Conservation (phyloP, 1,140 invertebrate genomes). For the Meloidogyne exigua region DNA sequence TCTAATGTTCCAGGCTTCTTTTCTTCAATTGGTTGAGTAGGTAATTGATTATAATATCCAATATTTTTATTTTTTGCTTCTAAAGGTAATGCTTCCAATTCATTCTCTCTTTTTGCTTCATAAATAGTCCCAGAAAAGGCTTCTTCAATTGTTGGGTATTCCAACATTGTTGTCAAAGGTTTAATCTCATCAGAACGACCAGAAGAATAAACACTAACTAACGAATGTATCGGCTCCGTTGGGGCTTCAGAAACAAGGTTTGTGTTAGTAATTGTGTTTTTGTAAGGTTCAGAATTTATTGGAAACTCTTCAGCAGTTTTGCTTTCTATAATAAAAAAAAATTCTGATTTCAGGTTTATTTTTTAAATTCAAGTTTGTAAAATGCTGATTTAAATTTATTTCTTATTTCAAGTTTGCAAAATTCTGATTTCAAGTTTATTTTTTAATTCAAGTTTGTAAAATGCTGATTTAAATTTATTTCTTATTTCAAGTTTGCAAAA, state of each 20-base stretch:
- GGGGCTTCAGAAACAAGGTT: constrained; percentile 5
- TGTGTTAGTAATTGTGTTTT: constrained; percentile 22
- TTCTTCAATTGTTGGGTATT: not conserved
- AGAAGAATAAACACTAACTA: constrained; percentile 25
- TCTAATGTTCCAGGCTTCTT: constrained; percentile 6
- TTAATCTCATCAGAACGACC: constrained; percentile 34
- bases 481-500: no score
- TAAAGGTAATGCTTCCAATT: not conserved
- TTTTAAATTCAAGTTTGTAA: no score
- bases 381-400: no score
- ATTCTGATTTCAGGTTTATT: no score
- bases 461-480: no score
- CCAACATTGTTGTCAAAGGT: not conserved
- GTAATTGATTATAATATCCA: not conserved
- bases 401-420: no score
- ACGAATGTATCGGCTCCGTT: constrained; percentile 7
- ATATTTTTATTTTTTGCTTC: not conserved
- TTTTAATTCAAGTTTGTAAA: no score
- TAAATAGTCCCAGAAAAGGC: constrained; percentile 12
- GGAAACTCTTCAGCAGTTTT: constrained; percentile 26
- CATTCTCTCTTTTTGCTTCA: not conserved
- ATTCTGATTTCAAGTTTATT: no score
- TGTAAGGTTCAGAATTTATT: constrained; percentile 6
- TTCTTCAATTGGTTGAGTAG: not conserved
- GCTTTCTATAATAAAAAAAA: not conserved